Evolutionary conservation across 1,140 invertebrate genomes (phyloP).

Genomic region (Euglossa dilemma): DNA sequence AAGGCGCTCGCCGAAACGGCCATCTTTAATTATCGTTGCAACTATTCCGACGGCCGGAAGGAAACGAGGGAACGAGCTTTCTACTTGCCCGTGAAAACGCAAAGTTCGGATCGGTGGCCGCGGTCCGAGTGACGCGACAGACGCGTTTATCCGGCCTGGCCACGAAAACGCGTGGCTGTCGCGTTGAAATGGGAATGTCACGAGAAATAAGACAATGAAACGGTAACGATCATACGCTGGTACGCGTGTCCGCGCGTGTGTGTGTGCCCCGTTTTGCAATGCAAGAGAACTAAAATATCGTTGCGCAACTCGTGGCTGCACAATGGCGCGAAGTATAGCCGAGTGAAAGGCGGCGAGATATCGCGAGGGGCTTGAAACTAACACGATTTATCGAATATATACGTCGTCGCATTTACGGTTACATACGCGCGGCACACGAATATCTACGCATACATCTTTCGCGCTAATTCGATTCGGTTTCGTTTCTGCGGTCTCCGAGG

Average conservation of each 20-base stretch:
- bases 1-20: not conserved
- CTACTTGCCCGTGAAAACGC: too few relatives aligned
- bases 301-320: slow-evolving; percentile 75
- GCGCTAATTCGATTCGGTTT: slow-evolving; percentile 30
- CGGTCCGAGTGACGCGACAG: not conserved
- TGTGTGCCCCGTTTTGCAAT: slow-evolving; percentile 63
- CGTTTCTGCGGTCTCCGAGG: not conserved
- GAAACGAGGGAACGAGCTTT: too few relatives aligned
- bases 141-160: not conserved
- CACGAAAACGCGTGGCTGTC: not conserved
- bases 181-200: slow-evolving; percentile 38
- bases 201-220: slow-evolving; percentile 43
- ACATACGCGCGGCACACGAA: not conserved
- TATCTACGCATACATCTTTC: not conserved
- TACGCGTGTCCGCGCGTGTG: not conserved
- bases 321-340: slow-evolving; percentile 75
- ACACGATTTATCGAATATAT: slow-evolving; percentile 49
- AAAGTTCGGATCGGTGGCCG: not conserved
- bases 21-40: not conserved
- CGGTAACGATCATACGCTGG: slow-evolving; percentile 37
- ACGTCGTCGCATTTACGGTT: slow-evolving; percentile 31
- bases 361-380: slow-evolving; percentile 51
- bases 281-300: slow-evolving; percentile 71
- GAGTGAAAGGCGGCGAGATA: slow-evolving; percentile 79
- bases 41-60: too few relatives aligned